These are phyloP conservation scores for Microctonus hyperodae DNA, from an alignment of 2,888 invertebrate genomes.

Conservation along the genomic window DNA sequence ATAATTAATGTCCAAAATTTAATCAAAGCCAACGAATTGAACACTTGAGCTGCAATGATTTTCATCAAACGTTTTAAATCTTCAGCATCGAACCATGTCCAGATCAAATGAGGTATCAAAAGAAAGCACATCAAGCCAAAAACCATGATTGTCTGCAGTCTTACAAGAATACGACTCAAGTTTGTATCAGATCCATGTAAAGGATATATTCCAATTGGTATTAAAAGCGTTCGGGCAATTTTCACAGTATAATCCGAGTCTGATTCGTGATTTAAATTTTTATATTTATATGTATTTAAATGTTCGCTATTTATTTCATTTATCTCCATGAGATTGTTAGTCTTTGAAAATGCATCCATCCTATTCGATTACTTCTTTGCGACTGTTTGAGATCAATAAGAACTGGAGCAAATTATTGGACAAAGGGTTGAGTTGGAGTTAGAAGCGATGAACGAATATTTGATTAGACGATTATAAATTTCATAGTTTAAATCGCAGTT, in stretches of 20 bases:
- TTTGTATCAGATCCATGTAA: conserved; percentile 44
- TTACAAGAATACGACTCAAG: conserved; percentile 36
- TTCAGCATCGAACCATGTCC: conserved; percentile 53
- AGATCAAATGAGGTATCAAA: conserved; percentile 52
- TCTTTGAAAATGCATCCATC: conserved; percentile 8
- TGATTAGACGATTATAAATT: not conserved
- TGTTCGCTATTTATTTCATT: conserved; percentile 14
- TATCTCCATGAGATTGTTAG: conserved; percentile 29
- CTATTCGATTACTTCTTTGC: not conserved
- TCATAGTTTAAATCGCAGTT: not conserved
- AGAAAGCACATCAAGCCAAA: conserved; percentile 54
- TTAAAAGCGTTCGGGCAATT: conserved; percentile 49
- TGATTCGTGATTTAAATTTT: conserved; percentile 38
- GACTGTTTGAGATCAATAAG: not conserved
- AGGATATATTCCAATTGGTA: conserved; percentile 56
- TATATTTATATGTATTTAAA: not conserved
- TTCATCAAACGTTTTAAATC: conserved; percentile 55
- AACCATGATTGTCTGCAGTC: conserved; percentile 43
- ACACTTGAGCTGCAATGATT: conserved; percentile 51
- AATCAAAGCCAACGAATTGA: conserved; percentile 52
- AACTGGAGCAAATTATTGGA: not conserved
- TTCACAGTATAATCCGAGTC: conserved; percentile 50
- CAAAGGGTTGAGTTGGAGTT: not conserved
- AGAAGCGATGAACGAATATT: not conserved
- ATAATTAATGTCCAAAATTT: conserved; percentile 56